Evolutionary conservation across 1,140 invertebrate species (phyloP), one percentile per base, ranked within the genome.

Genomic region (Cecropterus lyciades): DNA sequence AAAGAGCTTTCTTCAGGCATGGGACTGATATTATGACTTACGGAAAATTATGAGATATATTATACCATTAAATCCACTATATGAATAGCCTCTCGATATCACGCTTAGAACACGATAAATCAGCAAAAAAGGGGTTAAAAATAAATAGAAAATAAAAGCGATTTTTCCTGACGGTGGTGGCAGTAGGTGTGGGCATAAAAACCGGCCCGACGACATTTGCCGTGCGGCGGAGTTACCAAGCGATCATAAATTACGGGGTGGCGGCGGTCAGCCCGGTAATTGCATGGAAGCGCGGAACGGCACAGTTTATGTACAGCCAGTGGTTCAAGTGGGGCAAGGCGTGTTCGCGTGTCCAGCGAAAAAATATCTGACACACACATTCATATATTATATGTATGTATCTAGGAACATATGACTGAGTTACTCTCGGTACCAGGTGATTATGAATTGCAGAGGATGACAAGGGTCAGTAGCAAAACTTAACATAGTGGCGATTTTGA

Each of bases 171-270:
- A 43, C 49, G 30, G 17, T 43, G 40, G 40, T 43, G 33, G 40
- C 11, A 27, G 16, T 45, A 63, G 52, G 59, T 67, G 57, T 70
- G 63, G 63, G 60, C 37, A 72, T 64, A 81, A 80, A 79, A 77
- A 69, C 56, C 56, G 49, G 67, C 72, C 55, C 69, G 79, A 82
- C 75, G 77, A 82, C 76, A 82, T 78, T 75, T 72, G 72, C 72
- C 67, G 69, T 59, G 49, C 63, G 68, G 72, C 70, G 67, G 72
- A 30, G 73, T 64, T 82, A 81, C 81, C 77, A 82, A 77, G 77
- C 73, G 67, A 67, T 66, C 80, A 87, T 87, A 87, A 87, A 84
- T 85, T 84, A 81, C 73, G 77, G 78, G 72, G 72, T 74, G 64
- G 73, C 77, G 45, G 57, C 70, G 67, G 52, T 65, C 65, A 67